Conservation (phyloP, 2,113 vertebrate species). For the Salvelinus fontinalis region DNA sequence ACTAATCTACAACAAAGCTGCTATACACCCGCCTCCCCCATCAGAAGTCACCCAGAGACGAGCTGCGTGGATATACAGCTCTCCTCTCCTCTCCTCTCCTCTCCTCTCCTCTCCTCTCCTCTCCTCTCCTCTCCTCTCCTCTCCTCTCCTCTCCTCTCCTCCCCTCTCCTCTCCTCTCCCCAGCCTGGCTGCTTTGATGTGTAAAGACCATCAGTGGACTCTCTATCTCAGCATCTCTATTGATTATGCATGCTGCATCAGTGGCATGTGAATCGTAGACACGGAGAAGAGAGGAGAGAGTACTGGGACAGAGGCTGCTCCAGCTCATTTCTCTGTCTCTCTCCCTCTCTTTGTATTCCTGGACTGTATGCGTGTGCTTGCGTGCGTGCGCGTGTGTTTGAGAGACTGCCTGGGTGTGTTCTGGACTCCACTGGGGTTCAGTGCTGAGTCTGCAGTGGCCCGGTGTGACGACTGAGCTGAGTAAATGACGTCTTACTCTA, state of each 20-base stretch:
- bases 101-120: no score
- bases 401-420: not conserved
- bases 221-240: slow-evolving; percentile 24
- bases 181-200: slow-evolving; percentile 39
- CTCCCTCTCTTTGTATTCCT: not conserved
- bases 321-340: no score
- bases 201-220: slow-evolving; percentile 1
- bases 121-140: no score
- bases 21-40: not conserved
- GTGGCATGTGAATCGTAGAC: slow-evolving; percentile 27
- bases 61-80: slow-evolving; percentile 22
- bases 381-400: not conserved
- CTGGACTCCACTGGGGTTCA: no score
- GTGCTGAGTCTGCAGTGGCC: not conserved
- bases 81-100: no score
- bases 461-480: not conserved
- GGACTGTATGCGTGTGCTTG: not conserved
- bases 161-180: no score
- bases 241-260: slow-evolving; percentile 17
- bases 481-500: not conserved
- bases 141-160: no score
- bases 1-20: slow-evolving; percentile 1
- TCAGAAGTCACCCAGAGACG: not conserved
- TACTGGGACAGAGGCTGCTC: not conserved
- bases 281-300: slow-evolving; percentile 25